phyloP scores from a whole-genome alignment of 2,113 vertebrate genomes.

The Chionis minor region DNA sequence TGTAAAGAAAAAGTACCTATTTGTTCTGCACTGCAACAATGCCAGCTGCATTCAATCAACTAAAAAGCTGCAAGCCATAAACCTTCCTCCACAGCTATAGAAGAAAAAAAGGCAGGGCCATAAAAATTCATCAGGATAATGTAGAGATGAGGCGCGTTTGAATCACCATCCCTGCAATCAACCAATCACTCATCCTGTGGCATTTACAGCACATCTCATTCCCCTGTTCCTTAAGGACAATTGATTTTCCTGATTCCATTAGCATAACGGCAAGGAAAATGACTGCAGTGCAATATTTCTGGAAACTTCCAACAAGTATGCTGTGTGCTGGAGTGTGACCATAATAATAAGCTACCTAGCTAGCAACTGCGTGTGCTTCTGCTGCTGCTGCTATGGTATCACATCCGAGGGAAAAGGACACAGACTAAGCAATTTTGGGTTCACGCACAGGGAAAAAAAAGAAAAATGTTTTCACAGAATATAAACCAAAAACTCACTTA shows the following conservation, averaged over 20 bases:
- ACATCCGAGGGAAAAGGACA: constrained; percentile 65
- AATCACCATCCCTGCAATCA: constrained; percentile 85
- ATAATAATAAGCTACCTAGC: constrained; percentile 79
- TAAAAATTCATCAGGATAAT: constrained; percentile 92
- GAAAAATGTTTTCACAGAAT: constrained; percentile 35
- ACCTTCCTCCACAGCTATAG: constrained; percentile 83
- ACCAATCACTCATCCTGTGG: constrained; percentile 90
- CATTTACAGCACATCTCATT: constrained; percentile 93
- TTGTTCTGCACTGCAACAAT: constrained; percentile 86
- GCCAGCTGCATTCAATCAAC: constrained; percentile 89
- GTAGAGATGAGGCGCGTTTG: constrained; percentile 83
- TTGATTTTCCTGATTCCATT: constrained; percentile 93
- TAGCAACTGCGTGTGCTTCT: constrained; percentile 69
- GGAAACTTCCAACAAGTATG: constrained; percentile 87
- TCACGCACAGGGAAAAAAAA: not conserved
- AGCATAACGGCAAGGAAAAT: constrained; percentile 89
- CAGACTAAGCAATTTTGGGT: constrained; percentile 67
- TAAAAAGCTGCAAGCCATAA: constrained; percentile 88
- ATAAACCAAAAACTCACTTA: constrained; percentile 66
- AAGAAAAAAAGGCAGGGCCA: constrained; percentile 78
- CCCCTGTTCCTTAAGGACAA: constrained; percentile 93
- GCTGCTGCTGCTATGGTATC: constrained; percentile 59
- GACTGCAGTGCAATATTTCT: constrained; percentile 89
- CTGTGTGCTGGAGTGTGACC: constrained; percentile 82
- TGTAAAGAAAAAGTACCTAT: constrained; percentile 84